Evolutionary conservation across 2,888 invertebrate species (phyloP), one percentile per base, ranked within the genome.

Genomic region (Dryomyza anilis): DNA sequence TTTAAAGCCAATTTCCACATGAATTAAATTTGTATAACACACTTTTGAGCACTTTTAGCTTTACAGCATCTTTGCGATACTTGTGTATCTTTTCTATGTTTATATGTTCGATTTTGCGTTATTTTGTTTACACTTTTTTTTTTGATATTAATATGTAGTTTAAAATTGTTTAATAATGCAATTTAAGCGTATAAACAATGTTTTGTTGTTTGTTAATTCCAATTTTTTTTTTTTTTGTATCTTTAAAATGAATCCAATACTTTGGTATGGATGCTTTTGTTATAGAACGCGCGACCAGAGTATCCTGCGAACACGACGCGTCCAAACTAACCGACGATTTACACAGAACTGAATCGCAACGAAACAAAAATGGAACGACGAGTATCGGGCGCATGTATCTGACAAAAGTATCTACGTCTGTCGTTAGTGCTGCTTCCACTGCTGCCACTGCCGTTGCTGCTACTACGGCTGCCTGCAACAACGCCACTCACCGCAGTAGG

Each of bases 241-340:
- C n/a, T 46, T 19, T 61, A 21, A 63, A 48, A 25, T 48, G 62
- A 71, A 67, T 68, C 67, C n/a, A n/a, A n/a, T n/a, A n/a, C n/a
- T n/a, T n/a, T n/a, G n/a, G n/a, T n/a, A n/a, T n/a, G n/a, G n/a
- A n/a, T n/a, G n/a, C n/a, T n/a, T n/a, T n/a, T n/a, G n/a, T n/a
- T n/a, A n/a, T n/a, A n/a, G n/a, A 69, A 70, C 71, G 70, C 64
- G 52, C 55, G 62, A 66, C 60, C 30, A 58, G 59, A 61, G 30
- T 58, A 67, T 64, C 67, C 63, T 61, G 57, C 66, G 66, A 68
- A 68, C 68, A 73, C 70, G 65, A 75, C 74, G 78, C 77, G 79
- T 80, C 81, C 74, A 77, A 76, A 78, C 79, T 75, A 74, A 78
- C 79, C 81, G 80, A 81, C 76, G 79, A 78, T 76, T 76, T 75